A percentile compares a stretch with the other conserved stretches of the same genome.
These are phyloP conservation scores for Caenorhabditis briggsae DNA, from an alignment of 1,140 invertebrate species.

Conservation along the genomic window DNA sequence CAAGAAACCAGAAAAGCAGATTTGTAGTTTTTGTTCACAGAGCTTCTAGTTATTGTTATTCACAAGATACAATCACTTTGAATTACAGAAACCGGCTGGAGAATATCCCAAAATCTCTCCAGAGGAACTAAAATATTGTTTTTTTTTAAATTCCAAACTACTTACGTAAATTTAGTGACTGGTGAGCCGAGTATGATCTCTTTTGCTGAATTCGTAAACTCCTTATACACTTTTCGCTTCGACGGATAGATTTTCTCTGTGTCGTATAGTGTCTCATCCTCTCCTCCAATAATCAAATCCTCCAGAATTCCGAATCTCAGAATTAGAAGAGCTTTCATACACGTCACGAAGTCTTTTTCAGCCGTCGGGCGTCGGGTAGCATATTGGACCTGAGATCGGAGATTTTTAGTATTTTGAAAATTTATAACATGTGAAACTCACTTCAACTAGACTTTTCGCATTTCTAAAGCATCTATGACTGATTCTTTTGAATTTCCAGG, in stretches of 20 bases:
- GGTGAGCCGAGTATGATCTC: conserved; percentile 22
- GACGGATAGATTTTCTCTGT: background rate
- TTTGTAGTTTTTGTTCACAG: too few relatives aligned
- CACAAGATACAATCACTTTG: too few relatives aligned
- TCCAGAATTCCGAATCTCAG: conserved; percentile 22
- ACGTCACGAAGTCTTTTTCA: conserved; percentile 17
- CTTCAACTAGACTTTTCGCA: conserved; percentile 23
- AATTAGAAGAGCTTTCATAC: conserved; percentile 20
- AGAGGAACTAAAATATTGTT: background rate
- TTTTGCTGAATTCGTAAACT: conserved; percentile 17
- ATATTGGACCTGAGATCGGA: background rate
- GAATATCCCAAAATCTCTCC: background rate
- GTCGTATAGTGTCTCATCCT: conserved; percentile 26
- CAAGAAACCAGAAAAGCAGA: too few relatives aligned
- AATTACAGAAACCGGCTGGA: too few relatives aligned
- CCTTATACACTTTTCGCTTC: conserved; percentile 16
- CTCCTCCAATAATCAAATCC: conserved; percentile 32
- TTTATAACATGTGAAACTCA: conserved; percentile 13
- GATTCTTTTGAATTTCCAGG: conserved; percentile 47
- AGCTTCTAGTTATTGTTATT: too few relatives aligned
- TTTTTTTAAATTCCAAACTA: background rate
- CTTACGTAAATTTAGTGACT: conserved; percentile 43
- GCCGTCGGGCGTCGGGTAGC: background rate
- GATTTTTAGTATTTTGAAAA: too few relatives aligned
- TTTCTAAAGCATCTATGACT: conserved; percentile 7